Conservation (phyloP, 2,797 vertebrate genomes). For the Muscicapa striata region DNA sequence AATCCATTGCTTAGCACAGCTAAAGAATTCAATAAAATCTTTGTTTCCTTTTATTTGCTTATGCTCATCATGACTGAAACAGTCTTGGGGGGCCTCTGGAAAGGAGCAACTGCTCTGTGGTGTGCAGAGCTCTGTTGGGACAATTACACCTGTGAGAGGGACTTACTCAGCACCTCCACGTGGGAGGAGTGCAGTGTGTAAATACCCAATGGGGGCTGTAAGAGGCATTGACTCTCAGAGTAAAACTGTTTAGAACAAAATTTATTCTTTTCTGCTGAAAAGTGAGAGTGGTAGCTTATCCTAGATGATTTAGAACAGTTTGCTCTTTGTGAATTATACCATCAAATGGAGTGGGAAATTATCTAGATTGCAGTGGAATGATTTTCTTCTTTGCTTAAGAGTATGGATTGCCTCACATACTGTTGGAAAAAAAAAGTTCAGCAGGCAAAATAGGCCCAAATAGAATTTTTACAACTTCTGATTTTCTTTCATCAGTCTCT, state of each 20-base stretch:
- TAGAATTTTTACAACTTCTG: too few relatives aligned
- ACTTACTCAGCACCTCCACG: rapidly evolving
- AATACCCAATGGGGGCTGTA: background rate
- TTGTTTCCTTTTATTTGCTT: background rate
- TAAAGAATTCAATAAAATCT: background rate
- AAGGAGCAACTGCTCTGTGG: background rate
- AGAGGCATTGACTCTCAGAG: background rate
- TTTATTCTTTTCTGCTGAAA: background rate
- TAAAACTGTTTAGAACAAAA: background rate
- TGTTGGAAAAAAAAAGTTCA: background rate
- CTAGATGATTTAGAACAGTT: slow-evolving; percentile 46
- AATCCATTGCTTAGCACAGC: background rate
- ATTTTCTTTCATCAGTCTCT: background rate
- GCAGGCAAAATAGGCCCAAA: too few relatives aligned
- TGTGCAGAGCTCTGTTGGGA: background rate
- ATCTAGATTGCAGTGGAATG: slow-evolving; percentile 8
- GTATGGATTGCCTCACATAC: background rate
- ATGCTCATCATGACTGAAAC: background rate
- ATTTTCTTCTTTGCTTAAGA: slow-evolving; percentile 35
- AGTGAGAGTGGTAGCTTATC: background rate
- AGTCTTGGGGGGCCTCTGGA: background rate
- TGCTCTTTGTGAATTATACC: slow-evolving; percentile 29
- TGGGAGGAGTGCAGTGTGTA: background rate
- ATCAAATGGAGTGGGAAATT: slow-evolving; percentile 40
- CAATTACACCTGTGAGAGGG: background rate